Evolutionary conservation across 2,888 invertebrate genomes (phyloP), one percentile per base, ranked within the genome.

Genomic region (Seira sanloemensis): DNA sequence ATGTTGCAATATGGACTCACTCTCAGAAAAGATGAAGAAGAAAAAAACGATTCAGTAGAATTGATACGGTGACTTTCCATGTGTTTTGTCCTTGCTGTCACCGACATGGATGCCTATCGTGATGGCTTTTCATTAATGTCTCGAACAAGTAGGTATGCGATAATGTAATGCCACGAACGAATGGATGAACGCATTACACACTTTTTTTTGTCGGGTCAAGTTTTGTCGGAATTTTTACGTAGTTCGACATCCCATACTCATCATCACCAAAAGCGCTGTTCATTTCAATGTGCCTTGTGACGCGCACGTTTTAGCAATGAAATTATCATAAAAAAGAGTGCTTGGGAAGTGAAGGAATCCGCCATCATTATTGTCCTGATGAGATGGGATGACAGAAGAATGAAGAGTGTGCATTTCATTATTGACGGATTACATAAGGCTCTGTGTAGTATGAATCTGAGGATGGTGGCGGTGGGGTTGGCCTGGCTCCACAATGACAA

Each of bases 281-380:
- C 58, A 18, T 58, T 75, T 50, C 58, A 78, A 67, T 58, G 12
- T 69, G 68, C 66, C 68, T 78, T 78, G 24, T 46, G 24, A 65
- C 37, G 78, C 18, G 62, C 84, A 79, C 84, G 84, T 79, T 75
- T 79, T 76, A 72, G 78, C 84, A 84, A 84, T 84, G 79, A 84
- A 84, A 79, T 71, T 46, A 54, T 76, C 65, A 58, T 79, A 84
- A 84, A 84, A 68, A 25, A 12, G 74, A 76, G 7, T n/a, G 62
- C 79, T 75, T 84, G 79, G 84, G 75, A 66, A 84, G 75, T 68
- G 16, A 50, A 69, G 71, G 75, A 74, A 71, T 58, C 9, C 58
- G n/a, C 58, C 58, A 58, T 58, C 58, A 58, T 58, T 18, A 58
- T 74, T 71, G 78, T 84, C 78, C n/a, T n/a, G n/a, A 74, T 65